Percentiles rank a stretch among this genome's conserved stretches.
phyloP scores from a whole-genome alignment of 2,888 invertebrate species.

The Oligia latruncula region DNA sequence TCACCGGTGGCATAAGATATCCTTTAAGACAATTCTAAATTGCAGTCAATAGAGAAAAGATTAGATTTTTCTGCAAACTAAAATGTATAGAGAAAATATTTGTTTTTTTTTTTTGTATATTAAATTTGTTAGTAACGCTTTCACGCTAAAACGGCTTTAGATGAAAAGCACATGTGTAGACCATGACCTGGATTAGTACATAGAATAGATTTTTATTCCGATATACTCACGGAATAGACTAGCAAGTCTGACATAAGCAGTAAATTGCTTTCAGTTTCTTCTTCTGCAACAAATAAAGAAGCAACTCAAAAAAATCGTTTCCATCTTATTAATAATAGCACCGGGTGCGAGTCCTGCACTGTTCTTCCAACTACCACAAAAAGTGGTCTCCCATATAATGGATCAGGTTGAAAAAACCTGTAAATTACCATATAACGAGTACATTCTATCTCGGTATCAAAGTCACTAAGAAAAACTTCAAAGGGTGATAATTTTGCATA shows the following conservation, averaged over 20 bases:
- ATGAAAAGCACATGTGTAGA: no score
- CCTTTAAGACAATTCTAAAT: neutral
- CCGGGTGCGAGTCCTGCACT: neutral
- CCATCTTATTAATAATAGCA: conserved; percentile 8
- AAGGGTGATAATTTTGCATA: conserved; percentile 68
- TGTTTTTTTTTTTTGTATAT: no score
- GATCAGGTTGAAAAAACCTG: conserved; percentile 64
- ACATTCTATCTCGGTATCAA: conserved; percentile 80
- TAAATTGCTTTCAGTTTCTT: neutral
- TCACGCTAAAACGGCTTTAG: no score
- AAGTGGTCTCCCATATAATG: conserved; percentile 23
- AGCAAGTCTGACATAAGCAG: neutral
- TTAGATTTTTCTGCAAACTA: no score
- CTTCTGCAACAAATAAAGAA: neutral
- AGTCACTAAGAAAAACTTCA: conserved; percentile 60
- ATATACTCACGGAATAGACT: no score
- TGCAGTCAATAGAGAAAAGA: no score
- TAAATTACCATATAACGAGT: conserved; percentile 80
- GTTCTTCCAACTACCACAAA: conserved; percentile 33
- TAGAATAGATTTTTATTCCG: no score
- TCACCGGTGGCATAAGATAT: neutral
- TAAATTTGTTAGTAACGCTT: no score
- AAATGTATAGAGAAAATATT: no score
- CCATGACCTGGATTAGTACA: no score
- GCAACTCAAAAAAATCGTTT: neutral